Percentiles rank a stretch among this genome's conserved stretches.
Conservation (phyloP, 2,888 invertebrate genomes). For the Drosophila nr. perissopoda region DNA sequence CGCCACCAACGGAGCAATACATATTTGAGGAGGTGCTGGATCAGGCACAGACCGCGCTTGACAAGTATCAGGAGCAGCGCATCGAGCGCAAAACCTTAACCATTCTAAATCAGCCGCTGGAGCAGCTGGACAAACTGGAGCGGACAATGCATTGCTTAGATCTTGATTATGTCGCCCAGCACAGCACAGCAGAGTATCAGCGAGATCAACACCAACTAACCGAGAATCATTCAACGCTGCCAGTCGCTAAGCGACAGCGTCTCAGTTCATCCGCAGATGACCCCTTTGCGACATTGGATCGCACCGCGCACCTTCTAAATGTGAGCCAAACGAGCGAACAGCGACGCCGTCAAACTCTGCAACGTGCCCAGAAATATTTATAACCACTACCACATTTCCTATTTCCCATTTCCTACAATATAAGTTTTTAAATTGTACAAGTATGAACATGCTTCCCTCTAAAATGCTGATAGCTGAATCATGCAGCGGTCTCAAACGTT, state of each 20-base stretch:
- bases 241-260: conserved; percentile 33
- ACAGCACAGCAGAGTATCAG: background rate
- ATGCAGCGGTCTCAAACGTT: too few relatives aligned
- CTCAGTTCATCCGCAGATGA: background rate
- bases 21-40: conserved; percentile 39
- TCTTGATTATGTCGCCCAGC: background rate
- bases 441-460: too few relatives aligned
- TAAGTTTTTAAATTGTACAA: background rate
- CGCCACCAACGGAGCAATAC: background rate
- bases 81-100: conserved; percentile 28
- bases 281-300: conserved; percentile 16
- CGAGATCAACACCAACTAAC: background rate
- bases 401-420: background rate
- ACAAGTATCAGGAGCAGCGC: conserved; percentile 17
- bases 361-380: conserved; percentile 45
- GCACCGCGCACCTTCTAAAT: conserved; percentile 37
- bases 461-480: too few relatives aligned
- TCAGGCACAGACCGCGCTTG: conserved; percentile 37
- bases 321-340: conserved; percentile 20
- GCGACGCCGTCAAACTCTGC: conserved; percentile 32
- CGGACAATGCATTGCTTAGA: conserved; percentile 18
- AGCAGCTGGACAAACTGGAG: conserved; percentile 21
- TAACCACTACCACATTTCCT: conserved; percentile 7
- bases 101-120: conserved; percentile 25
- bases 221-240: conserved; percentile 24